Percentiles rank a stretch among this genome's conserved stretches.
phyloP scores from a whole-genome alignment of 2,888 invertebrate genomes.

The Drosophila macrothrix region DNA sequence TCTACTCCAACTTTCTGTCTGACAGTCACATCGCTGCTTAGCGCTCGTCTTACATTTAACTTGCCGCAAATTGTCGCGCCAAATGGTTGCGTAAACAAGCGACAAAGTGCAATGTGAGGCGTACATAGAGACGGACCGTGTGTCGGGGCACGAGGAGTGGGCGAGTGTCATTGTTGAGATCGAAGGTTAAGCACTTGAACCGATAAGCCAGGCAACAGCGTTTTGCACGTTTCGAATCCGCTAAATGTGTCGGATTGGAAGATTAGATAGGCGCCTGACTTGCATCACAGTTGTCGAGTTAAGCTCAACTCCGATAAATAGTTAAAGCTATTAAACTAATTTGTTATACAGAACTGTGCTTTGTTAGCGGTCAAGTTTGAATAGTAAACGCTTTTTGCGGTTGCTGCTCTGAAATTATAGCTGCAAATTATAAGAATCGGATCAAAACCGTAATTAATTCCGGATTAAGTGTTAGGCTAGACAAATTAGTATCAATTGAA shows the following conservation, averaged over 20 bases:
- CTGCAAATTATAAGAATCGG: neutral
- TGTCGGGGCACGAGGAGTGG: neutral
- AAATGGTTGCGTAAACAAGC: constrained; percentile 45
- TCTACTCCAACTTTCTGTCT: neutral
- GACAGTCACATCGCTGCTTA: neutral
- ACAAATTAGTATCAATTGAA: neutral
- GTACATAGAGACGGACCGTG: constrained; percentile 2
- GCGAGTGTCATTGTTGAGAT: constrained; percentile 5
- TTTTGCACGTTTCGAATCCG: constrained; percentile 1
- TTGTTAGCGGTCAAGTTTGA: neutral
- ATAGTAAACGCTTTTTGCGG: neutral
- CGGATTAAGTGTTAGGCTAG: neutral
- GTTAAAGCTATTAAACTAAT: constrained; percentile 12
- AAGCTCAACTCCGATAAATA: neutral
- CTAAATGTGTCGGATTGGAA: constrained; percentile 21
- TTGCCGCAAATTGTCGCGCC: constrained; percentile 64
- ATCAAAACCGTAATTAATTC: neutral
- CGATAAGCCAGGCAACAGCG: constrained; percentile 2
- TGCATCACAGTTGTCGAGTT: constrained; percentile 3
- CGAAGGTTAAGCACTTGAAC: constrained; percentile 25
- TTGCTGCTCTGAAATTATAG: neutral
- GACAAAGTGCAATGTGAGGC: constrained; percentile 49
- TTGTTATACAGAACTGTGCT: too few relatives aligned
- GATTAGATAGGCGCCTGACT: constrained; percentile 29
- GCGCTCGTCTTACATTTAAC: constrained; percentile 52